These are phyloP conservation scores for Pseudopodoces humilis DNA, from an alignment of 2,113 vertebrate species.

Conservation along the genomic window DNA sequence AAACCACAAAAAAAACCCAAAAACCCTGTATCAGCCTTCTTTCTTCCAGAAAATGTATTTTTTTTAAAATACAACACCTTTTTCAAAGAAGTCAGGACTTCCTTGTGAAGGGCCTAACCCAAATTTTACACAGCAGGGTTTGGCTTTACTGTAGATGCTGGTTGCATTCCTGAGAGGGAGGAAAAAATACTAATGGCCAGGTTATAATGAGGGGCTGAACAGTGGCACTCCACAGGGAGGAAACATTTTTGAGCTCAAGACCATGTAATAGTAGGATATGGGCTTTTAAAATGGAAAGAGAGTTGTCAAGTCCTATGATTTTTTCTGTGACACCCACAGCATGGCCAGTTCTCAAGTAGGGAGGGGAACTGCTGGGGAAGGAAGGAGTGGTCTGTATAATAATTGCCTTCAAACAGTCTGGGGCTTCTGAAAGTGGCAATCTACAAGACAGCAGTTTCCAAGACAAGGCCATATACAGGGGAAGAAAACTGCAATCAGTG, in stretches of 20 bases:
- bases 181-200: background rate
- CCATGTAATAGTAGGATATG: background rate
- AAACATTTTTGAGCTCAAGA: conserved; percentile 21
- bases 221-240: background rate
- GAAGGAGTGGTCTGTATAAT: background rate
- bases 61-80: background rate
- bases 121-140: background rate
- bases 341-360: background rate
- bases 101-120: background rate
- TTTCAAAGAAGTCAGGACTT: background rate
- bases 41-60: background rate
- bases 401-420: background rate
- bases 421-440: background rate
- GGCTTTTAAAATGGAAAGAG: conserved; percentile 12
- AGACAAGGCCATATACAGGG: background rate
- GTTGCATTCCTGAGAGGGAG: background rate
- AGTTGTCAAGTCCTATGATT: background rate
- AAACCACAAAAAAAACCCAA: background rate
- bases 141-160: background rate
- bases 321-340: background rate
- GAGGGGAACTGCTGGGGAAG: background rate
- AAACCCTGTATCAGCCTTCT: background rate
- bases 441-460: background rate
- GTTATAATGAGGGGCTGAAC: conserved; percentile 38
- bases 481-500: background rate